Evolutionary conservation across 2,888 invertebrate genomes (phyloP), one percentile per base, ranked within the genome.

Genomic region (Macrophya annulata): DNA sequence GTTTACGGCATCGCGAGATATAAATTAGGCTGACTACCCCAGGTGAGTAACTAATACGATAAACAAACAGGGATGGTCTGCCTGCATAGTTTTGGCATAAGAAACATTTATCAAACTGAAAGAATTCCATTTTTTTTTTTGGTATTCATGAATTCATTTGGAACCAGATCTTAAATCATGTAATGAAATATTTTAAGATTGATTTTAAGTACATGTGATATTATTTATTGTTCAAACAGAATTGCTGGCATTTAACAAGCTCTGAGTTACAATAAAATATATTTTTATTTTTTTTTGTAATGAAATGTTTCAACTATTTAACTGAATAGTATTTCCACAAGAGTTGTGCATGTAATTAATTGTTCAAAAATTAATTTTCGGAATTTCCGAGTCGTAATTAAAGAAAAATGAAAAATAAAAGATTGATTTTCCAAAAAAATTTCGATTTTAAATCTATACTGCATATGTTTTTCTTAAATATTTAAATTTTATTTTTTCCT

Each of bases 11-110:
- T 40, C 62, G 17, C 43, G 81, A 59, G 81, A 81, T 81, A 59
- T 81, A 62, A 55, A 62, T 81, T 62, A 62, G 81, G 87, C 87
- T 87, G 59, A 84, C 85, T 87, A 65, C 87, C 87, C 86, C 86
- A 85, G 71, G 76, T 82, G 85, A 59, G 37, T 62, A 43, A 81
- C 43, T 21, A 10, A 62, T 81, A 81, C 81, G 10, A 59, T n/a
- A 43, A 62, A 81, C 62, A 9, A 81, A 62, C 43, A 21, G 8
- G 0, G 40, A 62, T 62, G 43, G 43, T 4, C 81, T 59, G 62
- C 59, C 62, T 40, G 81, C 43, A 40, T 62, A 12, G 15, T 43
- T 6, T 81, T 62, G 31, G 55, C 51, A 77, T n/a, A 17, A 51
- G 37, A 25, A 76, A 51, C 10, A 43, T 45, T 25, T 48, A 25